Conservation (phyloP, 1,140 invertebrate species). For the Drosophila carrolli region DNA sequence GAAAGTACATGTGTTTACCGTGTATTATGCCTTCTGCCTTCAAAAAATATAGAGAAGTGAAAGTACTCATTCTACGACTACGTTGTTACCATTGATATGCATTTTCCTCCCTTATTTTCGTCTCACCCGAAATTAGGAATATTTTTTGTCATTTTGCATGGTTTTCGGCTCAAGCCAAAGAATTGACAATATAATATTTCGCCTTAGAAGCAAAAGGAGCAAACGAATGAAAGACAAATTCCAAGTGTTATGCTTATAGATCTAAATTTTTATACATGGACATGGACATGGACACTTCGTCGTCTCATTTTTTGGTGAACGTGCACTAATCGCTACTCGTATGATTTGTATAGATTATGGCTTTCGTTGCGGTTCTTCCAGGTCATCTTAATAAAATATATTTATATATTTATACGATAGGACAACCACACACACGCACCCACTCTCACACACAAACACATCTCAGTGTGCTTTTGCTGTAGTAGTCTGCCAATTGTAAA, state of each 20-base stretch:
- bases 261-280: constrained; percentile 80
- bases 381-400: constrained; percentile 40
- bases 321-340: constrained; percentile 37
- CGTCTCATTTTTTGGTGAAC: constrained; percentile 61
- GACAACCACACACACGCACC: constrained; percentile 11
- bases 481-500: constrained; percentile 81
- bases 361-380: constrained; percentile 76
- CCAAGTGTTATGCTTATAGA: constrained; percentile 83
- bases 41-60: constrained; percentile 39
- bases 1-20: constrained; percentile 62
- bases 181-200: constrained; percentile 84
- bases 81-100: constrained; percentile 39
- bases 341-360: constrained; percentile 48
- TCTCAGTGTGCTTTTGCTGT: constrained; percentile 79
- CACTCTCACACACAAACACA: constrained; percentile 37
- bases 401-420: constrained; percentile 19
- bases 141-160: constrained; percentile 84
- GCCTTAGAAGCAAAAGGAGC: constrained; percentile 80
- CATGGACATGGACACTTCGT: constrained; percentile 54
- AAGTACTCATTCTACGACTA: constrained; percentile 45
- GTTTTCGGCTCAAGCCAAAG: constrained; percentile 84
- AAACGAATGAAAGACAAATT: constrained; percentile 76
- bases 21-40: constrained; percentile 77
- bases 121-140: constrained; percentile 65
- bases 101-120: constrained; percentile 39